Conservation (phyloP, 2,888 invertebrate species). For the Drosophila neotestacea region DNA sequence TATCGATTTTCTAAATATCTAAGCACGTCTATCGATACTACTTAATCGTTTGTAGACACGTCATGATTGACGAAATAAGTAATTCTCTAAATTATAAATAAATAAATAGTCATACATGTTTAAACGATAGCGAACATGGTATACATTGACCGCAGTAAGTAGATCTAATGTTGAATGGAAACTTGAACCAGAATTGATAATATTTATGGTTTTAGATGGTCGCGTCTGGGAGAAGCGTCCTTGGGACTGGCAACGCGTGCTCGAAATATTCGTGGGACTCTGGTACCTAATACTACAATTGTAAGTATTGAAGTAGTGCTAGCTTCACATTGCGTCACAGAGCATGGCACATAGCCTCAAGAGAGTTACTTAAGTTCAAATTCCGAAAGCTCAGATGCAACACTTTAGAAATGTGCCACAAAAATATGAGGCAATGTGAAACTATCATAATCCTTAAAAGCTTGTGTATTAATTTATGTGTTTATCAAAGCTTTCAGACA, state of each 20-base stretch:
- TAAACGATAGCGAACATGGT: constrained; percentile 47
- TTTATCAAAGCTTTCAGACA: constrained; percentile 61
- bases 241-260: constrained; percentile 75
- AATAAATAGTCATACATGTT: constrained; percentile 4
- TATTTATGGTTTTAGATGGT: constrained; percentile 63
- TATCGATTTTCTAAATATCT: too few species aligned
- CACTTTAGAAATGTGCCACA: too few species aligned
- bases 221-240: constrained; percentile 78
- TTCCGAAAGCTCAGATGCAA: too few species aligned
- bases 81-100: constrained; percentile 20
- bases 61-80: constrained; percentile 24
- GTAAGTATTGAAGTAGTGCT: constrained; percentile 53
- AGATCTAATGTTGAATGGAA: not conserved
- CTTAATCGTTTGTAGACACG: constrained; percentile 36
- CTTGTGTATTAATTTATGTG: not conserved
- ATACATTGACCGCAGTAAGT: constrained; percentile 70
- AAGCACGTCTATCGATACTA: not conserved
- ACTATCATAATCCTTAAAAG: too few species aligned
- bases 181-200: not conserved
- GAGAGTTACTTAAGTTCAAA: too few species aligned
- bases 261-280: constrained; percentile 68
- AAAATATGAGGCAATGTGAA: too few species aligned
- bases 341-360: too few species aligned
- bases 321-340: too few species aligned
- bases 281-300: constrained; percentile 77